phyloP scores from a whole-genome alignment of 1,140 invertebrate genomes.

The Anagrus nilaparvatae region DNA sequence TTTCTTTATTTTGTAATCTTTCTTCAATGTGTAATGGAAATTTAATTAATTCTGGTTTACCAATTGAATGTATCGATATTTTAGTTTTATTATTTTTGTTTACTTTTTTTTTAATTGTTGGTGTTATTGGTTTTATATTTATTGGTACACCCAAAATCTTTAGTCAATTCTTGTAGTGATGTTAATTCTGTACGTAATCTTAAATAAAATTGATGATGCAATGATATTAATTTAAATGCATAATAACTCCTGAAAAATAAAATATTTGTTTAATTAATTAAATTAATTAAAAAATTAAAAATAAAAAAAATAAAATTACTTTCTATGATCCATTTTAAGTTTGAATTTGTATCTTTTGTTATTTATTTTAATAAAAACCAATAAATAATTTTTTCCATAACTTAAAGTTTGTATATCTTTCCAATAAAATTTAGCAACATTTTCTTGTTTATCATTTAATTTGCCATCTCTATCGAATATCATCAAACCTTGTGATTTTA shows the following conservation, averaged over 20 bases:
- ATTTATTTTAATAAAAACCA: constrained; percentile 48
- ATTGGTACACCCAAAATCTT: constrained; percentile 42
- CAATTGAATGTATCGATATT: constrained; percentile 31
- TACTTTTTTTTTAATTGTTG: constrained; percentile 26
- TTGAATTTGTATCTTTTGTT: constrained; percentile 61
- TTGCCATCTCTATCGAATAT: constrained; percentile 32
- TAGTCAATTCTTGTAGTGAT: constrained; percentile 55
- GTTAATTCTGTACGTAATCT: constrained; percentile 59
- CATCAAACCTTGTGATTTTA: constrained; percentile 36
- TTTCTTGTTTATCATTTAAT: constrained; percentile 30
- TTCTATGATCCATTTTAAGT: constrained; percentile 61
- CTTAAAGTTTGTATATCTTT: constrained; percentile 63
- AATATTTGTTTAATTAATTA: constrained; percentile 2
- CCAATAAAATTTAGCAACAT: constrained; percentile 47
- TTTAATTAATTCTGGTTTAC: too few relatives aligned
- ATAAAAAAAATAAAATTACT: constrained; percentile 40
- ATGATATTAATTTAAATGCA: constrained; percentile 59
- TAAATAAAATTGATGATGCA: constrained; percentile 66
- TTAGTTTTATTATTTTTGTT: constrained; percentile 27
- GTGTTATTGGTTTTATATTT: constrained; percentile 24
- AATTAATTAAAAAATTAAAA: constrained; percentile 5
- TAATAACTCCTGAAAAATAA: constrained; percentile 53
- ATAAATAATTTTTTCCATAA: constrained; percentile 60
- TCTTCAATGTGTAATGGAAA: too few relatives aligned
- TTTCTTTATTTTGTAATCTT: constrained; percentile 63